Percentiles rank a stretch among this genome's conserved stretches.
Conservation (phyloP, 2,113 vertebrate genomes). For the Bufo bufo region DNA sequence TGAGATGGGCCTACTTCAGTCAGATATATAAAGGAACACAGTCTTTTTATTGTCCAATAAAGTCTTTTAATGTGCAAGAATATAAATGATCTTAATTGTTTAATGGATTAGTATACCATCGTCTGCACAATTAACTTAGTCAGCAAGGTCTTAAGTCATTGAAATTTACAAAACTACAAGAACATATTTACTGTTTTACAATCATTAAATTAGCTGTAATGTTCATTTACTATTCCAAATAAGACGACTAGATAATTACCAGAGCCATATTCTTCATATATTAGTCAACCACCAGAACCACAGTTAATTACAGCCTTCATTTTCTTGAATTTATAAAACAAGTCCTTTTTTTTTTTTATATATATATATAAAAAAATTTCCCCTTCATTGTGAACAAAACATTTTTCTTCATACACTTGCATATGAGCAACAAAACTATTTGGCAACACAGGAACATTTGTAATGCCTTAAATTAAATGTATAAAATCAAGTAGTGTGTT, state of each 20-base stretch:
- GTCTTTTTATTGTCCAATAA: conserved; percentile 64
- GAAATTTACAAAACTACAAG: conserved; percentile 74
- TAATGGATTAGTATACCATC: conserved; percentile 68
- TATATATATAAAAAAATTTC: conserved; percentile 73
- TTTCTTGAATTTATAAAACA: conserved; percentile 81
- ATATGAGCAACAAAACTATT: conserved; percentile 71
- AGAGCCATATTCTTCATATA: conserved; percentile 68
- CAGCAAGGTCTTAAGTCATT: conserved; percentile 64
- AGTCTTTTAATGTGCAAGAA: conserved; percentile 76
- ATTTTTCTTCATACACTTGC: conserved; percentile 69
- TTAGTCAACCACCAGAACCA: conserved; percentile 70
- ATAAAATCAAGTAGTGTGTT: conserved; percentile 63
- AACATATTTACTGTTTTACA: conserved; percentile 76
- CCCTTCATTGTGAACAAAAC: conserved; percentile 70
- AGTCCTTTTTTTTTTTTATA: conserved; percentile 65
- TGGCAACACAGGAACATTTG: conserved; percentile 70
- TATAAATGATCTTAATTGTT: conserved; percentile 67
- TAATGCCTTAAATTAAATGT: conserved; percentile 62
- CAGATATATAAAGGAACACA: not conserved
- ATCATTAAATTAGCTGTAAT: conserved; percentile 73
- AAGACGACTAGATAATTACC: conserved; percentile 72
- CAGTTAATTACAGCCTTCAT: conserved; percentile 72
- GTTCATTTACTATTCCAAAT: conserved; percentile 70
- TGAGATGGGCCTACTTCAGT: no score
- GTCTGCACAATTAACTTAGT: conserved; percentile 70